Evolutionary conservation across 1,140 invertebrate species (phyloP).

Genomic region (Parapsyche elsis): DNA sequence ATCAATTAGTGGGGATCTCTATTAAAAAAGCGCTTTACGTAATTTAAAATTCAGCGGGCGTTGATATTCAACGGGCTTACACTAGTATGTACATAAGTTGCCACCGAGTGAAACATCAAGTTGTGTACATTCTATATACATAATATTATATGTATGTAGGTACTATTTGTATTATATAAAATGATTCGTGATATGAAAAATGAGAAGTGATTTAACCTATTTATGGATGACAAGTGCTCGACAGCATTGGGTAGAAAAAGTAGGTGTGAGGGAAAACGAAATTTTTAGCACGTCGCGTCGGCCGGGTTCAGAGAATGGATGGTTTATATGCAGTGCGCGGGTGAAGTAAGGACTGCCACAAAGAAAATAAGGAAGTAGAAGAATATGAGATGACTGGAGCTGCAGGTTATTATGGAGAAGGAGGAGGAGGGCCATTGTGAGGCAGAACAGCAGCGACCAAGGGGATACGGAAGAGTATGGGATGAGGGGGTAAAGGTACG

Average conservation of each 20-base stretch:
- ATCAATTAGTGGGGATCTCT: too few relatives aligned
- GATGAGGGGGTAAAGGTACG: neutral
- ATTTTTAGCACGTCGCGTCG: neutral
- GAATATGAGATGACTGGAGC: constrained; percentile 21
- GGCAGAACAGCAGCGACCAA: neutral
- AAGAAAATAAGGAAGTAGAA: constrained; percentile 34
- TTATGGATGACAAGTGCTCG: too few relatives aligned
- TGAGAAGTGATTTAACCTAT: too few relatives aligned
- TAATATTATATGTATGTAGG: too few relatives aligned
- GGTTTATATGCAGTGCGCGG: constrained; percentile 33
- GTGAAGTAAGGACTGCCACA: constrained; percentile 12
- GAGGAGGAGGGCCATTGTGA: constrained; percentile 7
- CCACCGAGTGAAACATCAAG: too few relatives aligned
- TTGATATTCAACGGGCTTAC: too few relatives aligned
- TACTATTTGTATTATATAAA: too few relatives aligned
- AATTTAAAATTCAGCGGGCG: too few relatives aligned
- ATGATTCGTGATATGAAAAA: too few relatives aligned
- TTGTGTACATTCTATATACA: too few relatives aligned
- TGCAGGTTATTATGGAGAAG: constrained; percentile 13
- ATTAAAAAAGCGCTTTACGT: too few relatives aligned
- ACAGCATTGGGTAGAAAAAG: neutral
- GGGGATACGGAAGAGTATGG: neutral
- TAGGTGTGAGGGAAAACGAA: neutral
- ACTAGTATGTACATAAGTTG: too few relatives aligned
- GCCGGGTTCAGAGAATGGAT: constrained; percentile 19